Conservation (phyloP, 2,888 invertebrate species). For the Amphimallon solstitiale region DNA sequence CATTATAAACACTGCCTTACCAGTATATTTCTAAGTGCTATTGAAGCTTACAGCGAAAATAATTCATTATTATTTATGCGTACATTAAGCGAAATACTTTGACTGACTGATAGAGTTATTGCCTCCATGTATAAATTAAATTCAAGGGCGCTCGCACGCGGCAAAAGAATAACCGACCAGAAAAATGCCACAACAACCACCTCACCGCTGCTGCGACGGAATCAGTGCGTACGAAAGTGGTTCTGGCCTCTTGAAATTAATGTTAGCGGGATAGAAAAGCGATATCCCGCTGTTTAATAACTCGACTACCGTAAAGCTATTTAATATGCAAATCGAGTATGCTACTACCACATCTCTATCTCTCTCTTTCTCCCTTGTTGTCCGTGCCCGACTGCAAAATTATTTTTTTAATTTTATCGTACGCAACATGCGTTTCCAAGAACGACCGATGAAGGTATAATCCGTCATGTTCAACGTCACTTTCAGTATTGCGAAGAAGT, state of each 20-base stretch:
- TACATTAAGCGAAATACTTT: slow-evolving; percentile 9
- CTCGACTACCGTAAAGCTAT: slow-evolving; percentile 37
- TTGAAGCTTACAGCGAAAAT: slow-evolving; percentile 5
- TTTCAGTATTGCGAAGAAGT: neutral
- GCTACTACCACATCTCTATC: slow-evolving; percentile 24
- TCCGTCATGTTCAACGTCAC: slow-evolving; percentile 21
- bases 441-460: neutral
- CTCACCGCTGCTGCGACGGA: neutral
- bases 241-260: slow-evolving; percentile 33
- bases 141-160: neutral
- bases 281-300: slow-evolving; percentile 37
- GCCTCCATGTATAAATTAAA: slow-evolving; percentile 1
- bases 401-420: slow-evolving; percentile 29
- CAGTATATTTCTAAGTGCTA: neutral
- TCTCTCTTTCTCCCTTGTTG: too few relatives aligned
- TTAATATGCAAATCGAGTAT: slow-evolving; percentile 39
- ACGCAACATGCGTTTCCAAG: neutral
- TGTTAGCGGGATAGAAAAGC: slow-evolving; percentile 27
- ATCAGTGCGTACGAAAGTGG: neutral
- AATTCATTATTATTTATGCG: slow-evolving; percentile 17
- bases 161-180: neutral
- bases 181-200: slow-evolving; percentile 2
- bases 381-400: slow-evolving; percentile 33
- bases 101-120: slow-evolving; percentile 13
- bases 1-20: too few relatives aligned